Evolutionary conservation across 2,797 vertebrate genomes (phyloP).

Genomic region (Crocodylus rhombifer): DNA sequence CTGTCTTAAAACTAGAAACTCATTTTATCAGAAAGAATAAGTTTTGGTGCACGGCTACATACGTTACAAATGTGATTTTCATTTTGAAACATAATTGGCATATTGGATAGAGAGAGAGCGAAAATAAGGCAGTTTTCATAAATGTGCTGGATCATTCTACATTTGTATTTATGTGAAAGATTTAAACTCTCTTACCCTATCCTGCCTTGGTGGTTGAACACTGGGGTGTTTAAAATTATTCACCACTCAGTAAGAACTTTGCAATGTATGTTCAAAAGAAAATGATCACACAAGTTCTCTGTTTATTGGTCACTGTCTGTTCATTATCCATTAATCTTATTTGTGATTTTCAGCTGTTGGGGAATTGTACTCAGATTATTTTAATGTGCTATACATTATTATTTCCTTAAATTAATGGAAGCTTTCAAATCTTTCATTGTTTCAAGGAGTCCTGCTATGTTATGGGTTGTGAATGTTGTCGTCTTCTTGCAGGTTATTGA

Average conservation of each 20-base stretch:
- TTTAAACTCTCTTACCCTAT: background rate
- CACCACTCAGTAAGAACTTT: background rate
- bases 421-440: constrained; percentile 23
- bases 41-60: too few species aligned
- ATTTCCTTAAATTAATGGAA: constrained; percentile 57
- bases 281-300: background rate
- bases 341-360: constrained; percentile 8
- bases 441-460: constrained; percentile 35
- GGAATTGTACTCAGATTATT: background rate
- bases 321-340: background rate
- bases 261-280: too few species aligned
- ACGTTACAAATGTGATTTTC: too few species aligned
- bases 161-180: background rate
- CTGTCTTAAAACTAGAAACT: background rate
- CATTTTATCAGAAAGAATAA: background rate
- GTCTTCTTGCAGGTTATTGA: constrained; percentile 91
- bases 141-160: background rate
- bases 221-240: background rate
- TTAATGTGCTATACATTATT: background rate
- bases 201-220: background rate
- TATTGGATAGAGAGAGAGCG: background rate
- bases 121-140: background rate
- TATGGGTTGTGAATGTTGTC: constrained; percentile 18
- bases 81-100: background rate
- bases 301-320: background rate